Conservation (phyloP, 2,797 vertebrate species). For the Melanotaenia trifasciata region DNA sequence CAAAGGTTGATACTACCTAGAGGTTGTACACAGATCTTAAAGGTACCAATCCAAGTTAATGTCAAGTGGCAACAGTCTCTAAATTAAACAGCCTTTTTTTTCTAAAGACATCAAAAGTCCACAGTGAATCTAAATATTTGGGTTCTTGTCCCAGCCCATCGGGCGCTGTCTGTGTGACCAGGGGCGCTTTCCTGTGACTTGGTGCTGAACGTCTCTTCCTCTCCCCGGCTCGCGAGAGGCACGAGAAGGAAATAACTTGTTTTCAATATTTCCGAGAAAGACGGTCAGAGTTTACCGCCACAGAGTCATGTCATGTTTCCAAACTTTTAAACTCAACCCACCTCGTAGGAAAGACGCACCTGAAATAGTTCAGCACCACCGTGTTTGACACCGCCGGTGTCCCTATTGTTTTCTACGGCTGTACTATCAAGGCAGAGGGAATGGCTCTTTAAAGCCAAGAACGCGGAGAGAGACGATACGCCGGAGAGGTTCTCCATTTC, state of each 20-base stretch:
- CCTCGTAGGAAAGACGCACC: conserved; percentile 56
- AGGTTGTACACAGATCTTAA: neutral
- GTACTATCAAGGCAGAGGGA: conserved; percentile 64
- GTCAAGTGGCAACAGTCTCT: neutral
- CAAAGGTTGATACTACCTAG: neutral
- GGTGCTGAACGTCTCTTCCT: conserved; percentile 86
- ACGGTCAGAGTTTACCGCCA: conserved; percentile 50
- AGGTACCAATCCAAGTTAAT: neutral
- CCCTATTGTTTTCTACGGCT: conserved; percentile 76
- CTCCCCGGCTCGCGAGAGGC: conserved; percentile 63
- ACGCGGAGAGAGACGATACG: conserved; percentile 76
- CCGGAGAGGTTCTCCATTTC: conserved; percentile 78
- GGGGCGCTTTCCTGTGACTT: conserved; percentile 86
- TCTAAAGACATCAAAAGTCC: conserved; percentile 13
- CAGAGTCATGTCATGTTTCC: conserved; percentile 52
- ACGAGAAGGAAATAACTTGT: conserved; percentile 80
- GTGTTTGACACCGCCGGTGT: conserved; percentile 53
- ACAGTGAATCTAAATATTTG: neutral
- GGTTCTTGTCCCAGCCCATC: conserved; percentile 6
- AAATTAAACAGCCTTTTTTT: neutral
- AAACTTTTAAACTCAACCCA: conserved; percentile 66
- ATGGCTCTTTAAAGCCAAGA: conserved; percentile 80
- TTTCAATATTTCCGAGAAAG: conserved; percentile 63
- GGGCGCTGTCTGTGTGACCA: conserved; percentile 65
- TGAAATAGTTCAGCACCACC: conserved; percentile 74